Evolutionary conservation across 2,888 invertebrate species (phyloP).

Genomic region (Drosophila anceps): DNA sequence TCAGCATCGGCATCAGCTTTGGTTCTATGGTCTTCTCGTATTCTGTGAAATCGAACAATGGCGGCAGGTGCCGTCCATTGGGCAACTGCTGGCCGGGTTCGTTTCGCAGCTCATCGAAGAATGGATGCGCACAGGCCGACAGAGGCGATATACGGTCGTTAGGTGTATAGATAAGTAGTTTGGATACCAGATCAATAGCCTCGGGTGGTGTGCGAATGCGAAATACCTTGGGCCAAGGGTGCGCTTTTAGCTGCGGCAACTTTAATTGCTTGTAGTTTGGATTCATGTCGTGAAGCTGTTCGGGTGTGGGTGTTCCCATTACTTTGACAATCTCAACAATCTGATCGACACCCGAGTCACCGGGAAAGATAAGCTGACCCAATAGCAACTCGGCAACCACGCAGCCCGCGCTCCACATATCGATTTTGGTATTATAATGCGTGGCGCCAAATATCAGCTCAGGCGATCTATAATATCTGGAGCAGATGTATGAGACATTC

Average conservation of each 20-base stretch:
- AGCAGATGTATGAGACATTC: constrained; percentile 99
- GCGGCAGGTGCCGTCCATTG: constrained; percentile 96
- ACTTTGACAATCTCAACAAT: constrained; percentile 99
- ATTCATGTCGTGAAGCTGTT: constrained; percentile 99
- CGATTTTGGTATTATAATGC: constrained; percentile 97
- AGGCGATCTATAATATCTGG: constrained; percentile 98
- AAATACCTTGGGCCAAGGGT: constrained; percentile 99
- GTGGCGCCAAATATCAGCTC: constrained; percentile 99
- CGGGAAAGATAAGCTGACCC: constrained; percentile 99
- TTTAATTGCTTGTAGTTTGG: constrained; percentile 99
- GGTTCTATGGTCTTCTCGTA: constrained; percentile 86
- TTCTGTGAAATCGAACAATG: constrained; percentile 98
- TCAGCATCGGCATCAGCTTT: constrained; percentile 66
- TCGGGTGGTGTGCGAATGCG: constrained; percentile 95
- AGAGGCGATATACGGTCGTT: constrained; percentile 96
- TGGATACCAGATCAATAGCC: constrained; percentile 95
- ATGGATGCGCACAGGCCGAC: constrained; percentile 98
- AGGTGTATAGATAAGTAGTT: constrained; percentile 98
- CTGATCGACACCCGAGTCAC: constrained; percentile 99
- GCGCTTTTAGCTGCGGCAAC: constrained; percentile 99
- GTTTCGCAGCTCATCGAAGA: constrained; percentile 99
- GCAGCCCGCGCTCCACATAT: constrained; percentile 99
- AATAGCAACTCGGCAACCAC: constrained; percentile 98
- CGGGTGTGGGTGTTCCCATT: constrained; percentile 98
- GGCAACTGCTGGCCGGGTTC: constrained; percentile 96